Conservation (phyloP, 2,797 vertebrate species). For the Rhinichthys osculus region DNA sequence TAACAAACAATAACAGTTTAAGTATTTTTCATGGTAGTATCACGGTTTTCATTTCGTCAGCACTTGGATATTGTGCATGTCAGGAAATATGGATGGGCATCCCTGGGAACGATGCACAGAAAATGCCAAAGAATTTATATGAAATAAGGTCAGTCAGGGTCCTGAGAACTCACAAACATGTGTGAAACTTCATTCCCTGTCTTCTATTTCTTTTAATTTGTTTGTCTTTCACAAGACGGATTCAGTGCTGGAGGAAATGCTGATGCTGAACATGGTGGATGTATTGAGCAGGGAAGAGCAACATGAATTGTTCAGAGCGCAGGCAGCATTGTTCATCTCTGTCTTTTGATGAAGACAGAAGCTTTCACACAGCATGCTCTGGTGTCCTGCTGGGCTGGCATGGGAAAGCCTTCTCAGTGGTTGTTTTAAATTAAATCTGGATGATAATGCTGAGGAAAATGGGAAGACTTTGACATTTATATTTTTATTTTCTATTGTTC, state of each 20-base stretch:
- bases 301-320: slow-evolving; percentile 77
- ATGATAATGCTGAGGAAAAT: slow-evolving; percentile 65
- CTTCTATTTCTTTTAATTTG: slow-evolving; percentile 62
- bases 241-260: slow-evolving; percentile 60
- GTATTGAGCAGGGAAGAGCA: slow-evolving; percentile 58
- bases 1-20: background rate
- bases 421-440: slow-evolving; percentile 79
- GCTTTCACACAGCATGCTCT: slow-evolving; percentile 83
- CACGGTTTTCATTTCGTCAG: background rate
- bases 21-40: background rate
- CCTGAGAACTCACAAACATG: slow-evolving; percentile 62
- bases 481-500: background rate
- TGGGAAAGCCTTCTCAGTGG: slow-evolving; percentile 76
- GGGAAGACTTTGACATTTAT: background rate
- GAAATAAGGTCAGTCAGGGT: slow-evolving; percentile 60
- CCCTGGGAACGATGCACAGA: slow-evolving; percentile 10
- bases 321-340: slow-evolving; percentile 85
- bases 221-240: slow-evolving; percentile 70
- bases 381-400: slow-evolving; percentile 83
- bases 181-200: slow-evolving; percentile 47
- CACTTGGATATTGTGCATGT: background rate
- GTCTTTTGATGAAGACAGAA: slow-evolving; percentile 78
- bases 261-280: slow-evolving; percentile 53
- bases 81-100: background rate
- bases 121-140: slow-evolving; percentile 44